Evolutionary conservation across 1,140 invertebrate genomes (phyloP).

Genomic region (Schlechtendalia chinensis): DNA sequence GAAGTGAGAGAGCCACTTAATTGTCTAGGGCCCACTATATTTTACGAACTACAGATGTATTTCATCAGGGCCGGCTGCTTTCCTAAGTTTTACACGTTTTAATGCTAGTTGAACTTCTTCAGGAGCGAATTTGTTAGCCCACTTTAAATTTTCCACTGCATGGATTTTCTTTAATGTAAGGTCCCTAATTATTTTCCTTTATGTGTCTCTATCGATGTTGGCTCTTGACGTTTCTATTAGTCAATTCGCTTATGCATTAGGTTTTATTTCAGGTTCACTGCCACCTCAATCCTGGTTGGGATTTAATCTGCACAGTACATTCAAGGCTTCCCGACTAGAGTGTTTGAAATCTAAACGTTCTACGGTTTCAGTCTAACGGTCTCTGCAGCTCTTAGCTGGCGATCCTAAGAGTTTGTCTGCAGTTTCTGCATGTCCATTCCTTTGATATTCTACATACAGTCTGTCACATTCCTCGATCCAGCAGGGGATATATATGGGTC

Average conservation of each 20-base stretch:
- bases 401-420: slow-evolving; percentile 16
- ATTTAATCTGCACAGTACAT: slow-evolving; percentile 17
- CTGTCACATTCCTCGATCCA: no score
- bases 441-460: no score
- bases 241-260: no score
- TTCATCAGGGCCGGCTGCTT: slow-evolving; percentile 43
- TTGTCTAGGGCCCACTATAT: no score
- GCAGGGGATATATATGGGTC: no score
- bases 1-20: no score
- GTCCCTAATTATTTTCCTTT: slow-evolving; percentile 5
- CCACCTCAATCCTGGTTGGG: no score
- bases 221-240: no score
- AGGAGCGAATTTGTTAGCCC: neutral
- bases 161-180: slow-evolving; percentile 11
- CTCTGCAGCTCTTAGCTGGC: neutral
- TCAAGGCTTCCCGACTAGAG: slow-evolving; percentile 35
- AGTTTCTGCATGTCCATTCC: no score
- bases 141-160: slow-evolving; percentile 28
- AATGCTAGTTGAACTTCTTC: no score
- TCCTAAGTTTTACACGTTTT: slow-evolving; percentile 21
- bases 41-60: slow-evolving; percentile 12
- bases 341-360: slow-evolving; percentile 29
- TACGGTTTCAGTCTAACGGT: slow-evolving; percentile 4
- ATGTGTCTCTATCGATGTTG: no score
- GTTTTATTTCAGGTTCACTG: no score